Evolutionary conservation across 2,113 vertebrate genomes (phyloP).

Genomic region (Alligator mississippiensis): DNA sequence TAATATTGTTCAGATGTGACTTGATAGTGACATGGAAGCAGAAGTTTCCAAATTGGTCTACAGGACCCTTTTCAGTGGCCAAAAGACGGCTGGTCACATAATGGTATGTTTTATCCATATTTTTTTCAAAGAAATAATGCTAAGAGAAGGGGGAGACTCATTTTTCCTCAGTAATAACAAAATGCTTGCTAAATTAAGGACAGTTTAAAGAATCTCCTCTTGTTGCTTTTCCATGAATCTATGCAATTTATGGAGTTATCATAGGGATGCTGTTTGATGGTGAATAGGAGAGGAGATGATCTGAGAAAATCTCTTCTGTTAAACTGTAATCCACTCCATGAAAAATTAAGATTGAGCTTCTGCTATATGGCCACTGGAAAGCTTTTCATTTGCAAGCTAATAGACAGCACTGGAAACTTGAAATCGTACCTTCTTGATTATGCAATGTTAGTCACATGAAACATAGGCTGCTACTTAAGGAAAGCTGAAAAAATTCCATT

Average conservation of each 20-base stretch:
- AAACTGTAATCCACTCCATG: not conserved
- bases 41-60: not conserved
- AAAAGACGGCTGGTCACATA: not conserved
- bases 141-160: not conserved
- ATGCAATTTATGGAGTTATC: not conserved
- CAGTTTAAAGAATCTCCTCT: not conserved
- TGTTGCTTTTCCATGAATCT: not conserved
- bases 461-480: not conserved
- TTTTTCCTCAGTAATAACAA: no score
- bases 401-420: not conserved
- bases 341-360: not conserved
- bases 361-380: not conserved
- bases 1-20: no score
- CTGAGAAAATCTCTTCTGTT: conserved; percentile 27
- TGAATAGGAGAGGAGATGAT: not conserved
- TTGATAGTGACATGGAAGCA: no score
- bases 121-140: not conserved
- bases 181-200: not conserved
- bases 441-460: not conserved
- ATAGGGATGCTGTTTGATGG: not conserved
- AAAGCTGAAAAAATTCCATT: not conserved
- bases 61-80: accelerated
- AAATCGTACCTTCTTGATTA: not conserved
- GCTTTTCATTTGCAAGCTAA: not conserved
- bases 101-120: not conserved